These are phyloP conservation scores for Agrilus planipennis DNA, from an alignment of 1,140 invertebrate species.

Conservation along the genomic window DNA sequence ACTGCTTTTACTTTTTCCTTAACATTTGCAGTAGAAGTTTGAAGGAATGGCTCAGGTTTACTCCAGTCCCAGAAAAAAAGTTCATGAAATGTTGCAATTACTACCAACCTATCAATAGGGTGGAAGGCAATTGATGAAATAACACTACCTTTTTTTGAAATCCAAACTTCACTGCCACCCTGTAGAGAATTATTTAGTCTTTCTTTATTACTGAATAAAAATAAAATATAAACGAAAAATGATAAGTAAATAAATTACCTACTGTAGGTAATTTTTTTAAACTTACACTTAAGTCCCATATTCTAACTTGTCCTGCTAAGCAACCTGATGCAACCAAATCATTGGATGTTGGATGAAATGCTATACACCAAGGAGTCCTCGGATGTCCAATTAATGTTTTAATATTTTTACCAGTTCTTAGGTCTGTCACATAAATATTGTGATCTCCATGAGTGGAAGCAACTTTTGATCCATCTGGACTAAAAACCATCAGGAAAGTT, in stretches of 20 bases:
- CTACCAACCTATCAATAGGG: constrained; percentile 66
- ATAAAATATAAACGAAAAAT: neutral
- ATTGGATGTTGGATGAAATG: constrained; percentile 76
- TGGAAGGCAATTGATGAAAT: constrained; percentile 83
- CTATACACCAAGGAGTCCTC: constrained; percentile 83
- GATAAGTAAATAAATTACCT: neutral
- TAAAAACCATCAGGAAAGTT: constrained; percentile 77
- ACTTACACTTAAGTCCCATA: constrained; percentile 82
- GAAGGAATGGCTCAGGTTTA: constrained; percentile 60
- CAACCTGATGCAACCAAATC: constrained; percentile 81
- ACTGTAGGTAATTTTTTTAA: too few species aligned
- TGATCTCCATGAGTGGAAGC: constrained; percentile 88
- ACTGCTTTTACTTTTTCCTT: constrained; percentile 61
- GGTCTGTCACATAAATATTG: constrained; percentile 78
- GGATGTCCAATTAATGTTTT: constrained; percentile 72
- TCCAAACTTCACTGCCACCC: constrained; percentile 79
- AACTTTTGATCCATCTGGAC: constrained; percentile 72
- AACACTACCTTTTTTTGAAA: constrained; percentile 52
- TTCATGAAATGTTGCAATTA: constrained; percentile 76
- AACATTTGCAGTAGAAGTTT: constrained; percentile 51
- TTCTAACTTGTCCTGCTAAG: constrained; percentile 77
- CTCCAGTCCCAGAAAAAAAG: constrained; percentile 88
- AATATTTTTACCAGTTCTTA: constrained; percentile 67
- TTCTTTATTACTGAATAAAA: neutral
- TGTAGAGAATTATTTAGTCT: constrained; percentile 28